Evolutionary conservation across 2,888 invertebrate genomes (phyloP).

Genomic region (Sphinx pinastri): DNA sequence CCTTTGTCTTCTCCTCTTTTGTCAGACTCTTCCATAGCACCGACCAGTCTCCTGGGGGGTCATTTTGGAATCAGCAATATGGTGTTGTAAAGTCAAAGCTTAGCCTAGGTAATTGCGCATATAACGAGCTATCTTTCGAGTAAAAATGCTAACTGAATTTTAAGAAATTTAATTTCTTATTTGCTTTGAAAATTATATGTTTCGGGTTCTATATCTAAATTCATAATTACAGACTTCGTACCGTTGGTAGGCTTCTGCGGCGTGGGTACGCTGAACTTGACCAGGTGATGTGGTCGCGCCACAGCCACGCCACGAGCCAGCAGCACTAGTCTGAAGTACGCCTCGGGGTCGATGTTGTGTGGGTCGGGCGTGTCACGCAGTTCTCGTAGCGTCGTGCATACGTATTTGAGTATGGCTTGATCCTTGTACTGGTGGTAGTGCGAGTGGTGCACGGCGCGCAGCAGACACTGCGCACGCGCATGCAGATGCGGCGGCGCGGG

Average conservation of each 20-base stretch:
- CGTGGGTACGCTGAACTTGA: slow-evolving; percentile 70
- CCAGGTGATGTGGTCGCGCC: slow-evolving; percentile 91
- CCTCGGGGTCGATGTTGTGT: slow-evolving; percentile 93
- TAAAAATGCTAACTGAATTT: too few species aligned
- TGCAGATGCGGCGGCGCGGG: slow-evolving; percentile 72
- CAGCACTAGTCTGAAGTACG: slow-evolving; percentile 93
- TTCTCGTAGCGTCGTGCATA: slow-evolving; percentile 86
- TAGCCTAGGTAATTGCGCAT: too few species aligned
- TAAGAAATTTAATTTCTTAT: too few species aligned
- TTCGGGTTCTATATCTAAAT: too few species aligned
- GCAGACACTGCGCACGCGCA: slow-evolving; percentile 88
- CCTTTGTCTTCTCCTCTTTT: slow-evolving; percentile 73
- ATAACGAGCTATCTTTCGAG: too few species aligned
- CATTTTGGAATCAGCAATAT: background rate
- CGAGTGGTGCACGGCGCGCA: slow-evolving; percentile 90
- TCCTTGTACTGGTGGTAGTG: slow-evolving; percentile 96
- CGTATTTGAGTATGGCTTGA: slow-evolving; percentile 92
- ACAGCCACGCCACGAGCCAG: slow-evolving; percentile 94
- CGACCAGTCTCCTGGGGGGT: slow-evolving; percentile 69
- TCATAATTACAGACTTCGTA: slow-evolving; percentile 38
- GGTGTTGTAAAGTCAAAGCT: background rate
- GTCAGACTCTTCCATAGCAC: slow-evolving; percentile 54
- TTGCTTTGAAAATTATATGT: too few species aligned
- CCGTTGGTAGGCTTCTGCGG: slow-evolving; percentile 65
- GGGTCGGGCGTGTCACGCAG: slow-evolving; percentile 86